Evolutionary conservation across 1,140 invertebrate species (phyloP).

Genomic region (Rhyacophila brunnea): DNA sequence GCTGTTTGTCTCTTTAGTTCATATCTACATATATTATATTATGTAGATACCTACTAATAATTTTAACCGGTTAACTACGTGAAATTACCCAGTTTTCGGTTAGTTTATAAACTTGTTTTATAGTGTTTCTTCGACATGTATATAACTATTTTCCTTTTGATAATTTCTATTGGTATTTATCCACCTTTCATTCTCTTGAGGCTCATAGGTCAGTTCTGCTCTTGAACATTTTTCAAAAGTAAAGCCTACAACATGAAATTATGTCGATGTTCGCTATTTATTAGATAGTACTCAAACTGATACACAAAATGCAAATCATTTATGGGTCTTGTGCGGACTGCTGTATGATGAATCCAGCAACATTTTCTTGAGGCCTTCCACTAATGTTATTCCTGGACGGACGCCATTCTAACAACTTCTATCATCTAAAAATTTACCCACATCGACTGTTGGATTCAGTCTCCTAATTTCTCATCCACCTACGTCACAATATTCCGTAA

Average conservation of each 20-base stretch:
- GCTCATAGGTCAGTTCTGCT: no score
- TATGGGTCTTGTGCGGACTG: background rate
- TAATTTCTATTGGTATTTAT: no score
- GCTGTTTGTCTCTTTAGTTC: no score
- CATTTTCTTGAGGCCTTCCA: background rate
- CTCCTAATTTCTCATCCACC: background rate
- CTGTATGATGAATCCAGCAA: background rate
- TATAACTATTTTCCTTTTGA: no score
- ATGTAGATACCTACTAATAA: no score
- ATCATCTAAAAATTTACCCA: background rate
- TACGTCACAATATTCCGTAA: background rate
- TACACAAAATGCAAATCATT: background rate
- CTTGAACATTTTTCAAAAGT: no score
- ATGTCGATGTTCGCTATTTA: background rate
- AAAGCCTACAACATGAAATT: background rate
- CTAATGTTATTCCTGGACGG: background rate
- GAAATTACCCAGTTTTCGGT: no score
- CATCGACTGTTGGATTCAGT: background rate
- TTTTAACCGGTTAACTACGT: no score
- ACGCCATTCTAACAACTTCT: background rate
- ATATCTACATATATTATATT: no score
- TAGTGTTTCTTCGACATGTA: no score
- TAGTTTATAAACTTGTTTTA: no score
- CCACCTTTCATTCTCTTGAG: no score
- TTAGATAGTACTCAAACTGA: background rate